Percentiles rank a stretch among this genome's conserved stretches.
phyloP scores from a whole-genome alignment of 2,888 invertebrate genomes.

The Caenorhabditis plicata region DNA sequence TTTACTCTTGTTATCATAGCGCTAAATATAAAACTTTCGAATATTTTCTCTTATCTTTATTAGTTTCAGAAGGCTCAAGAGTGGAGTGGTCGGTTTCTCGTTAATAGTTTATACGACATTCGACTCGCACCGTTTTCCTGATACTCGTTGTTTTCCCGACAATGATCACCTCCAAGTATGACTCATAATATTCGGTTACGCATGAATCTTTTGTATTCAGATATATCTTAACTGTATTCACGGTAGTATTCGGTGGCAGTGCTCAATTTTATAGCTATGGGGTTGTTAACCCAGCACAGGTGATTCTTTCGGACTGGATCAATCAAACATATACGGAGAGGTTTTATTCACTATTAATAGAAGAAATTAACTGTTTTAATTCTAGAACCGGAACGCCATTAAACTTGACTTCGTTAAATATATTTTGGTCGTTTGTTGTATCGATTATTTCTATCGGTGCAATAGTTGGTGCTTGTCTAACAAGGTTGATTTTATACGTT shows the following conservation, averaged over 20 bases:
- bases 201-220: constrained; percentile 22
- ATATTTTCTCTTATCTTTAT: too few species aligned
- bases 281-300: constrained; percentile 62
- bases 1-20: too few species aligned
- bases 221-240: constrained; percentile 54
- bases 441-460: constrained; percentile 64
- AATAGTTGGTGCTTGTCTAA: constrained; percentile 62
- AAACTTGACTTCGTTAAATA: constrained; percentile 50
- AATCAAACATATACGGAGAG: constrained; percentile 59
- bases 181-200: too few species aligned
- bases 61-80: too few species aligned
- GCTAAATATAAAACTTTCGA: too few species aligned
- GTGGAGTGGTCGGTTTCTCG: too few species aligned
- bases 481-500: constrained; percentile 50
- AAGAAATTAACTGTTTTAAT: neutral
- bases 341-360: constrained; percentile 7
- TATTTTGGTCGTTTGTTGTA: constrained; percentile 67
- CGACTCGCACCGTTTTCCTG: too few species aligned
- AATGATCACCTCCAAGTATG: too few species aligned
- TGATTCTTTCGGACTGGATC: constrained; percentile 58
- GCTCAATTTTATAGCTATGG: constrained; percentile 65
- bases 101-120: too few species aligned
- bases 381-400: constrained; percentile 31
- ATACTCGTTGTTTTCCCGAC: too few species aligned
- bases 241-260: constrained; percentile 60